phyloP scores from a whole-genome alignment of 2,888 invertebrate genomes.

The Chymomyza caudatula region DNA sequence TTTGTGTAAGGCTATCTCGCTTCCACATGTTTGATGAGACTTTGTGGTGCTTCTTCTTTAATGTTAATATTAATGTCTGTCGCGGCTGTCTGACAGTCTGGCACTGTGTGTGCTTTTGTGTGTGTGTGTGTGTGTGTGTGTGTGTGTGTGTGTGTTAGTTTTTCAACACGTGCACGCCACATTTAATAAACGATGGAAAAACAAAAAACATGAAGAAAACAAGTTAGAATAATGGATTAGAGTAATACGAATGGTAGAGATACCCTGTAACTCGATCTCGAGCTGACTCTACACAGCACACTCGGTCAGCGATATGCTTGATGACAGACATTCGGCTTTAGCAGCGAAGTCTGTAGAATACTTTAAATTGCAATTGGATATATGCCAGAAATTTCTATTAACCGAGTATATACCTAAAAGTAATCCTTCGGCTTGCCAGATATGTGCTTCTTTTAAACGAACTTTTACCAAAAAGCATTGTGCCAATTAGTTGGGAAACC shows the following conservation, averaged over 20 bases:
- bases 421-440: too few species aligned
- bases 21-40: conserved; percentile 65
- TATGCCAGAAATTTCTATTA: too few species aligned
- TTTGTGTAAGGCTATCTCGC: conserved; percentile 28
- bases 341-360: too few species aligned
- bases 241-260: background rate
- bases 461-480: too few species aligned
- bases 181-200: conserved; percentile 56
- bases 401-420: too few species aligned
- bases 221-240: conserved; percentile 50
- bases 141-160: conserved; percentile 42
- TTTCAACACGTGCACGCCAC: conserved; percentile 65
- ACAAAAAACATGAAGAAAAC: conserved; percentile 44
- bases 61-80: conserved; percentile 64
- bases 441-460: too few species aligned
- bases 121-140: conserved; percentile 14
- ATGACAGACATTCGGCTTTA: too few species aligned
- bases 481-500: too few species aligned
- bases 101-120: conserved; percentile 27
- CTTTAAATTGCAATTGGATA: too few species aligned
- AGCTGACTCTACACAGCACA: too few species aligned
- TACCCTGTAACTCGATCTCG: background rate
- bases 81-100: conserved; percentile 52
- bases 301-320: too few species aligned
- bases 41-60: conserved; percentile 43